Conservation (phyloP, 1,140 invertebrate species). For the Gonioctena quinquepunctata region DNA sequence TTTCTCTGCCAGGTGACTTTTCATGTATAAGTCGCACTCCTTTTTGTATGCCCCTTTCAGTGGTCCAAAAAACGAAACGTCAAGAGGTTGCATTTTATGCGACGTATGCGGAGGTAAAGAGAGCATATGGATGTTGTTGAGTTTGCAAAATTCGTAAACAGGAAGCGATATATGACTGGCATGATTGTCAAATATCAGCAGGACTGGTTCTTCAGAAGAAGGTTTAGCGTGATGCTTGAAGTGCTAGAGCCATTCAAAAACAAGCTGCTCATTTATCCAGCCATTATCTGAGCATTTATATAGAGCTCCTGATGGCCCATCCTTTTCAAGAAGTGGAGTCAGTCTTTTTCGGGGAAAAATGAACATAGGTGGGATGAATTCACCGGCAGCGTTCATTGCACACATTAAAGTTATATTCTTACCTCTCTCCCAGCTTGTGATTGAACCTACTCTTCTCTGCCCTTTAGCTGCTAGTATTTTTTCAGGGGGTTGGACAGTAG, state of each 20-base stretch:
- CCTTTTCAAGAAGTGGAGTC: conserved; percentile 33
- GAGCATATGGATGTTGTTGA: conserved; percentile 36
- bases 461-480: conserved; percentile 17
- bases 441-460: conserved; percentile 18
- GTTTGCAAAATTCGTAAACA: conserved; percentile 36
- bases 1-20: conserved; percentile 26
- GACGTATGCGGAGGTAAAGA: conserved; percentile 32
- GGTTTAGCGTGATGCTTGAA: conserved; percentile 32
- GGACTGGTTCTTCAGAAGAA: conserved; percentile 32
- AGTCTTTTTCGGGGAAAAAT: conserved; percentile 29
- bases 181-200: conserved; percentile 49
- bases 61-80: conserved; percentile 41
- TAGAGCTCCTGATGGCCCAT: conserved; percentile 45
- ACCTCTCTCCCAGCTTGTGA: conserved; percentile 22
- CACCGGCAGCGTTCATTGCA: conserved; percentile 29
- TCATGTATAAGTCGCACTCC: conserved; percentile 40
- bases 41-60: conserved; percentile 38
- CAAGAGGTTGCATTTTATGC: conserved; percentile 53
- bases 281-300: conserved; percentile 46
- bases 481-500: conserved; percentile 13
- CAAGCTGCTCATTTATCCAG: conserved; percentile 39
- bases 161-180: conserved; percentile 27
- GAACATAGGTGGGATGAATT: conserved; percentile 27
- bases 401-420: conserved; percentile 25
- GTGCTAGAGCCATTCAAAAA: conserved; percentile 24